Base-by-base conservation (phyloP, 1,140 invertebrate genomes). In the Drosophila funebris region DNA sequence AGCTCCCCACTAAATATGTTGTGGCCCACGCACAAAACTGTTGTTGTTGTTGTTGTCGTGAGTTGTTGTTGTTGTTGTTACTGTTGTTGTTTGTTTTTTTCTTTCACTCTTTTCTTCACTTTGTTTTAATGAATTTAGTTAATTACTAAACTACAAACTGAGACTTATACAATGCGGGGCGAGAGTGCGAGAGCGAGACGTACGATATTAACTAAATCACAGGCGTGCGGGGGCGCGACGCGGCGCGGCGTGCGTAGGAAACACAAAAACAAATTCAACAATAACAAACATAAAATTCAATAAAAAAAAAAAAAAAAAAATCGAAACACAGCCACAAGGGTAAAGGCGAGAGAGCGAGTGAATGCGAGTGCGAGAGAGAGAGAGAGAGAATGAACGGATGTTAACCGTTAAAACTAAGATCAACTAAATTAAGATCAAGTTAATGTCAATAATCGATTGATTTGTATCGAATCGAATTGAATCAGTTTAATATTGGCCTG, bases 161-260 rank as follows among this genome's bases (percentile, higher is more conserved):
- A 36, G 29, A 53, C 58, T 50, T 44, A 50, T 41, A 39, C 31
- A 33, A 46, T 60, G 41, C 57, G 43, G 27, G 57, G 57, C 57
- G 27, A 52, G 13, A 44, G 20, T 41, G 56, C 16, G 31, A 36
- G 33, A 53, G 2, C 6, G 14, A 33, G 29, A 33, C 4, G n/a
- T 9, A 18, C 2, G 14, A 31, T 70, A 53, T 56, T 22, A 71
- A 57, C 68, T 64, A 71, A 71, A 71, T 71, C 68, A 71, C 68
- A 71, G 68, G 31, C 64, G 44, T 43, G 56, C 64, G 56, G 56
- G 56, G 54, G 61, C 37, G 61, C 39, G 56, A 16, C 50, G 31
- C 31, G 37, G 57, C 57, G 29, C 57, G 22, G 2, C 11, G 39
- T 50, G 53, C 56, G 43, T 50, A 67, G 56, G 33, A 52, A 68